Evolutionary conservation across 2,888 invertebrate species (phyloP), one percentile per base, ranked within the genome.

Genomic region (Sericinus montela): DNA sequence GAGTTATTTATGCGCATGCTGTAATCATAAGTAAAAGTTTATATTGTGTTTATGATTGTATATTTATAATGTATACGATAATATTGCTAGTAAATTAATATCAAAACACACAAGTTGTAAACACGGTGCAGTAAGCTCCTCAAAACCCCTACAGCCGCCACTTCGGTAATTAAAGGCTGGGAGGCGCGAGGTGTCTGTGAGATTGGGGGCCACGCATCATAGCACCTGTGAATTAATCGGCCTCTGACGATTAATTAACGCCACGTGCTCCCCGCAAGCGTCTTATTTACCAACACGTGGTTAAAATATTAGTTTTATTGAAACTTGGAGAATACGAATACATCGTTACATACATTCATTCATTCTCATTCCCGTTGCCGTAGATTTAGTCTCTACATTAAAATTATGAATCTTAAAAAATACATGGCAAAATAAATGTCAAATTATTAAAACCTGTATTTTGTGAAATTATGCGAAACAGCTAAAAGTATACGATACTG

Each of bases 161-260:
- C 76, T 67, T 66, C 68, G 65, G 72, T 78, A 80, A 85, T 83
- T 80, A 83, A 71, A 69, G 63, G 54, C 56, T 59, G 63, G 48
- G 53, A 55, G 48, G 47, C 47, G 56, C 45, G 56, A 59, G 59
- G 60, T 56, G 54, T 56, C 56, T 60, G 57, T 58, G 57, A 63
- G 44, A 53, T 49, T 3, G 50, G 69, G 59, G 67, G 65, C 59
- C 66, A 65, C 73, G 80, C 79, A 80, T 85, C 82, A 85, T 85
- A 83, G 84, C 80, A 83, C 79, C 77, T 80, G 78, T 65, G 79
- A 84, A 84, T 83, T 86, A 86, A 87, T 86, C 74, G 83, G 65
- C 63, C 71, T 71, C 72, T 76, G 77, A 83, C 83, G 81, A 86
- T 87, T 83, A 77, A 87, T 86, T 83, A 86, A 62, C 58, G 72